Conservation (phyloP, 2,888 invertebrate species). For the Drosophila lutescens region DNA sequence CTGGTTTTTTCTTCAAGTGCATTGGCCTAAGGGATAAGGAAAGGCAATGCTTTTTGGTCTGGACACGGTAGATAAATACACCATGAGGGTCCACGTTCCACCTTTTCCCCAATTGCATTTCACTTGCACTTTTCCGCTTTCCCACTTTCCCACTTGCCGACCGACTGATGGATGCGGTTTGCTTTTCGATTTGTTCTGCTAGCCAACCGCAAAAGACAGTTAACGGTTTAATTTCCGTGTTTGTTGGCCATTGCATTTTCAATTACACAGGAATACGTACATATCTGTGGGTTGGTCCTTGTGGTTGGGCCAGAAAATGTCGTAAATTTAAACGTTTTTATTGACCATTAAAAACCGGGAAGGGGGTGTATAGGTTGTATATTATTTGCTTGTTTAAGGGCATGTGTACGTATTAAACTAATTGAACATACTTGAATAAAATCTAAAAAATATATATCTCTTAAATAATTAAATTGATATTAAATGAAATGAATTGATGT, state of each 20-base stretch:
- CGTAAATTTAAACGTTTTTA: slow-evolving; percentile 48
- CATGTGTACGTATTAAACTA: no score
- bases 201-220: slow-evolving; percentile 49
- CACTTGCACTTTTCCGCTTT: slow-evolving; percentile 57
- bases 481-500: no score
- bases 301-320: slow-evolving; percentile 12
- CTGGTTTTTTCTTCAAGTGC: neutral
- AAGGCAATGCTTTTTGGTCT: neutral
- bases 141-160: slow-evolving; percentile 33
- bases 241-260: slow-evolving; percentile 38
- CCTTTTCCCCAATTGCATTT: slow-evolving; percentile 17
- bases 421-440: no score
- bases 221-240: slow-evolving; percentile 52
- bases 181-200: slow-evolving; percentile 26
- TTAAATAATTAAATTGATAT: neutral
- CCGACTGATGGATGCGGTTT: slow-evolving; percentile 22
- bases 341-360: slow-evolving; percentile 10
- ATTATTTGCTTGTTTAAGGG: neutral
- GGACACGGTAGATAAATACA: neutral
- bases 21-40: neutral
- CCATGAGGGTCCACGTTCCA: neutral
- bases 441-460: no score
- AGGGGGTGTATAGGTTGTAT: neutral
- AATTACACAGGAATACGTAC: slow-evolving; percentile 22
- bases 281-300: slow-evolving; percentile 32